Evolutionary conservation across 2,797 vertebrate genomes (phyloP), one percentile per base, ranked within the genome.

Genomic region (Acanthurus lineatus): DNA sequence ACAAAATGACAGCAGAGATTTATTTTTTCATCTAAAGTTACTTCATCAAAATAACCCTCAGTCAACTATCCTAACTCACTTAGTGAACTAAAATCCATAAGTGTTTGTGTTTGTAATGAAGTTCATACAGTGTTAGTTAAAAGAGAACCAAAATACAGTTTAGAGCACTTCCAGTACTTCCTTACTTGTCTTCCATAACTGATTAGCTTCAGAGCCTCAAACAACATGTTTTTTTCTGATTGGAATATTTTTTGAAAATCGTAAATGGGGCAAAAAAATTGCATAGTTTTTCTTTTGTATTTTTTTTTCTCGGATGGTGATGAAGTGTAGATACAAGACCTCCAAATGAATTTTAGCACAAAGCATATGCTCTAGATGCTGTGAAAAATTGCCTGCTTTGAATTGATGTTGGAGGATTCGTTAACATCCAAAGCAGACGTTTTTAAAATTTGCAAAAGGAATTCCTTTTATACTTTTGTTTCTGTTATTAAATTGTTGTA

Each of bases 161-260:
- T 19, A 9, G n/a, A 68, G 70, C 48, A 66, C 62, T 77, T 84
- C 40, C 49, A 45, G 17, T 52, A 35, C 32, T 35, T 35, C 32
- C 9, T 17, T 12, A 45, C 28, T 40, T 48, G 64, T 86, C 82
- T 80, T 88, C 76, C 76, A 57, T 69, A 25, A 4, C 17, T 1
- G 20, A 53, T 52, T 12, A 45, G 28, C 16, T 17, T 32, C 14
- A 32, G 19, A 69, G 12, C 56, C 60, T 59, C 44, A 5, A 58
- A 28, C 9, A 42, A n/a, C 15, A 68, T 6, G 38, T n/a, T 20
- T 35, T 42, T 20, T 49, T 32, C 5, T 38, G 7, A 61, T 52
- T 58, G 49, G 32, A 44, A 42, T 45, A 16, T 28, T 45, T 25
- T 71, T 59, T 45, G 1, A n/a, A 42, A 63, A 19, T 17, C 4